Percentiles rank a stretch among this genome's conserved stretches.
phyloP scores from a whole-genome alignment of 2,113 vertebrate species.

The Podocnemis expansa region DNA sequence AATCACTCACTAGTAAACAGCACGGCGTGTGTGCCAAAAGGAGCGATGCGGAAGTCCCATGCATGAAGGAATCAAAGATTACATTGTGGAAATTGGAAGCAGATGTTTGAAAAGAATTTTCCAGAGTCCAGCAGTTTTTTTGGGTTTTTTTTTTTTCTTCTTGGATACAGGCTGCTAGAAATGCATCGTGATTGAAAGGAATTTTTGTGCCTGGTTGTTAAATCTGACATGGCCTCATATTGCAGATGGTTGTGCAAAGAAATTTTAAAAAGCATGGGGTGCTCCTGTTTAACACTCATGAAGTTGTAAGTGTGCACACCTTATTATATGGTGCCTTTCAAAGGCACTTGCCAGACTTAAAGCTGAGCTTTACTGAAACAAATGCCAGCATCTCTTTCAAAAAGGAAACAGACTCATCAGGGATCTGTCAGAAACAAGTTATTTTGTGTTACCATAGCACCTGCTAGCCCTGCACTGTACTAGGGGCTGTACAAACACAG shows the following conservation, averaged over 20 bases:
- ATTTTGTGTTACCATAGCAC: background rate
- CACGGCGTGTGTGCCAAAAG: background rate
- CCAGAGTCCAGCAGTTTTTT: conserved; percentile 84
- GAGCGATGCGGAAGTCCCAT: background rate
- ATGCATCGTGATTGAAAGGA: conserved; percentile 67
- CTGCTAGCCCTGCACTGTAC: background rate
- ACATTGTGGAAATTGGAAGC: conserved; percentile 90
- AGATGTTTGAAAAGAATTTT: conserved; percentile 89
- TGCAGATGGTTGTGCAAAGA: background rate
- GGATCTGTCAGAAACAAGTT: background rate
- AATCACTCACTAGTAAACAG: conserved; percentile 13
- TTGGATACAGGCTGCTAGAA: conserved; percentile 65
- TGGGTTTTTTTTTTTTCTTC: background rate
- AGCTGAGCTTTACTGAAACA: background rate
- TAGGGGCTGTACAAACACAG: background rate
- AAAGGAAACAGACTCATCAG: background rate
- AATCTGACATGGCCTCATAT: conserved; percentile 39
- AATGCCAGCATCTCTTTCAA: background rate
- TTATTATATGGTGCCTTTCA: background rate
- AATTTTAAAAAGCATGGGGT: background rate
- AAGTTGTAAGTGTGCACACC: conserved; percentile 7
- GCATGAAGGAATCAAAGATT: conserved; percentile 75
- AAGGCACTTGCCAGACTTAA: background rate
- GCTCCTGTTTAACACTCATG: conserved; percentile 12
- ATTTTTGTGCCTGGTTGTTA: conserved; percentile 64